Base-by-base conservation (phyloP, 2,113 vertebrate genomes). In the Plecturocebus donacophilus region DNA sequence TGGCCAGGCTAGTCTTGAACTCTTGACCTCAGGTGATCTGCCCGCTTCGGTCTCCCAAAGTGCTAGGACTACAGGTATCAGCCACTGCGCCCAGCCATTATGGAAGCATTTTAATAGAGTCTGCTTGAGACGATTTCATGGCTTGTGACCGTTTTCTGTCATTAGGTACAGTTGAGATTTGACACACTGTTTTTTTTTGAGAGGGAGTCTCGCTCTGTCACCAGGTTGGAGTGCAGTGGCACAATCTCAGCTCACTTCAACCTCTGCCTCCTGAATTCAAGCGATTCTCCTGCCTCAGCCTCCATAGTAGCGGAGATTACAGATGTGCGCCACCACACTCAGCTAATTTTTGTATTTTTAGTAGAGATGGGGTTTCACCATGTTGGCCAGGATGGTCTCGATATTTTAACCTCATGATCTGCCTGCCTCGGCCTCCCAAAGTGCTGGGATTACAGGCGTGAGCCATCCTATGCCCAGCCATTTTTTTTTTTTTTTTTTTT, bases 131-230 rank as follows among this genome's bases (percentile, higher is more conserved):
- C 52, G 40, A 91, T 87, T 91, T 76, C 47, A 77, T 52, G 75
- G 45, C 38, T 47, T 95, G 73, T 75, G 79, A 90, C 89, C 54
- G 30, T 92, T 89, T 77, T 64, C 61, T 14, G 21, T 49, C 20
- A 56, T 90, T 81, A 86, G 61, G 85, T 75, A 86, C 35, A 52
- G 42, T 16, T 85, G 87, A 81, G 27, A 80, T 90, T 93, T 85
- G 12, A 64, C 61, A 64, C 27, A 32, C 30, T 66, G 16, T 68
- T 66, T 66, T 66, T 66, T 68, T 68, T 35, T 68, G 32, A 68
- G 66, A 35, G 5, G 32, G 66, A 68, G 66, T 68, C 13, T 68
- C 66, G 16, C 32, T 68, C 32, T 35, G 66, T 68, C 32, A 6
- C 66, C 66, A 68, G 32, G 32, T 32, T 68, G 32, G 66, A 68